These are phyloP conservation scores for Andrena camellia DNA, from an alignment of 2,888 invertebrate genomes.

Conservation along the genomic window DNA sequence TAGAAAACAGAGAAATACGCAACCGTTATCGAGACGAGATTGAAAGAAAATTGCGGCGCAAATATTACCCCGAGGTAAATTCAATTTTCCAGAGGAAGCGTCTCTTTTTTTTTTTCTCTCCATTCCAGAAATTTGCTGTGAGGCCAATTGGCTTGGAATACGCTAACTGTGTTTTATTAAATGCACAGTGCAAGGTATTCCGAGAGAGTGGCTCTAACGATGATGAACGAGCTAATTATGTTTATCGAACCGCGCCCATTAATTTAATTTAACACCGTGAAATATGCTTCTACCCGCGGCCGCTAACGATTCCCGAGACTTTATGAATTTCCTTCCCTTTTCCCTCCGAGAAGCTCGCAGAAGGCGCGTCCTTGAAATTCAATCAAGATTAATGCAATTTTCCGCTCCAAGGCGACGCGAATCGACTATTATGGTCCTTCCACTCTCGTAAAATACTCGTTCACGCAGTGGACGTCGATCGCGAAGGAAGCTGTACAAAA, in stretches of 20 bases:
- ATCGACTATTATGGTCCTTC: conserved; percentile 17
- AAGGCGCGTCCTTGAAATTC: conserved; percentile 19
- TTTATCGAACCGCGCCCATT: conserved; percentile 15
- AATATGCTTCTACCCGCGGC: conserved; percentile 3
- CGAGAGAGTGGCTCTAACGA: neutral
- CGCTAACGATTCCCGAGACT: neutral
- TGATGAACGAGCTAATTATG: conserved; percentile 26
- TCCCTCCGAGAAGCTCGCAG: neutral
- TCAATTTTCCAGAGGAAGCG: neutral
- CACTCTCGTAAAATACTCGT: conserved; percentile 9
- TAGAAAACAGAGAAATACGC: neutral
- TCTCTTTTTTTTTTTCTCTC: neutral
- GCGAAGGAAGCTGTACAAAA: conserved; percentile 1
- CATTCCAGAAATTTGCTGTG: neutral
- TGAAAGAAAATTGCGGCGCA: conserved; percentile 14
- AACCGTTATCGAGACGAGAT: conserved; percentile 4
- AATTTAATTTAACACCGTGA: neutral
- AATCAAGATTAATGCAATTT: conserved; percentile 56
- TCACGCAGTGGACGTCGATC: neutral
- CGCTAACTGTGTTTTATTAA: too few relatives aligned
- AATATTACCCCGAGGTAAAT: conserved; percentile 26
- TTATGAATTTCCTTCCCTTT: neutral
- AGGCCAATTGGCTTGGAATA: too few relatives aligned
- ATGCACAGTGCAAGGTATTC: too few relatives aligned
- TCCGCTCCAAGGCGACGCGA: conserved; percentile 1